These are phyloP conservation scores for Olivierus martensii DNA, from an alignment of 1,140 invertebrate species.

Conservation along the genomic window DNA sequence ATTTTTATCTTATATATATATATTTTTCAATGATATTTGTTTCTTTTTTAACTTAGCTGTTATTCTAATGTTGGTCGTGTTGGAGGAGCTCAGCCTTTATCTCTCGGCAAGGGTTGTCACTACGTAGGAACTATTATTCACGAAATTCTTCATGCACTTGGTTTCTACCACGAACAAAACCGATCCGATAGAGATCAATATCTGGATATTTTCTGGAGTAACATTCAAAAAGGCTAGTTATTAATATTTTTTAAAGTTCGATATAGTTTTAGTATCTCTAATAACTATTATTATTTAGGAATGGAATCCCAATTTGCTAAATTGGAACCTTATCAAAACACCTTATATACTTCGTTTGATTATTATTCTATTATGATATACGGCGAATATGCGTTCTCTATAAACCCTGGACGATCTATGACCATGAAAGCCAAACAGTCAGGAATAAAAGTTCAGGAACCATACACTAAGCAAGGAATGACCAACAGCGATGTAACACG, in stretches of 20 bases:
- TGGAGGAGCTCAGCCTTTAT: constrained; percentile 5
- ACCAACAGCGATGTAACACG: constrained; percentile 24
- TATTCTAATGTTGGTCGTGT: constrained; percentile 13
- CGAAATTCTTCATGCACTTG: constrained; percentile 30
- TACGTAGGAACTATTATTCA: constrained; percentile 25
- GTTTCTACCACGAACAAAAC: constrained; percentile 31
- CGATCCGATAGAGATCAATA: constrained; percentile 28
- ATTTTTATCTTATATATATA: neutral
- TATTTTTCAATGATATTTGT: neutral
- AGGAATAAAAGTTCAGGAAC: constrained; percentile 17
- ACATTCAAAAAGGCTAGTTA: constrained; percentile 24
- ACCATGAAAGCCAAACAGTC: constrained; percentile 27
- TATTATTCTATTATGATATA: constrained; percentile 32
- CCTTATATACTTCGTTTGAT: constrained; percentile 21
- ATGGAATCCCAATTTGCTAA: constrained; percentile 12
- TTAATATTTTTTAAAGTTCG: neutral
- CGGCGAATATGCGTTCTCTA: constrained; percentile 26
- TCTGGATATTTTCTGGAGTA: constrained; percentile 25
- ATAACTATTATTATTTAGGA: neutral
- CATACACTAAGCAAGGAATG: constrained; percentile 26
- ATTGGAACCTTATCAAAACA: constrained; percentile 7
- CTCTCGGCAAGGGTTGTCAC: constrained; percentile 10
- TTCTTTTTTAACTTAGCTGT: neutral
- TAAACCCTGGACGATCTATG: constrained; percentile 20
- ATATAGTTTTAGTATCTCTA: neutral